Base-by-base conservation (phyloP, 2,888 invertebrate genomes). In the Nomada ferruginata region DNA sequence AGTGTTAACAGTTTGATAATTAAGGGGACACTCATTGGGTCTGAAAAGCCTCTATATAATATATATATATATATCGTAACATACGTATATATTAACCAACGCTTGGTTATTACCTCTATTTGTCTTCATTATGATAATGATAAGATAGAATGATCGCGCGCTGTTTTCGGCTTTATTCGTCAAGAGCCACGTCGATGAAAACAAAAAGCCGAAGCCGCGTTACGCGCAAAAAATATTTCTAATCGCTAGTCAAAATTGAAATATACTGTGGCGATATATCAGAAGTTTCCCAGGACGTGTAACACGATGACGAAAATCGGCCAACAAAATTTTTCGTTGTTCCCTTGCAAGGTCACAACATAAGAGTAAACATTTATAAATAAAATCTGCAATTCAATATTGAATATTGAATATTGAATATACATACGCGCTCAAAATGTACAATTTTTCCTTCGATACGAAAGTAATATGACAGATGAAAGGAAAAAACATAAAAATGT, bases 41-140 rank as follows among this genome's bases (percentile, higher is more conserved):
- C 53, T 50, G 44, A 42, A 36, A 59, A 76, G 71, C 72, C 82
- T 79, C 71, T 53, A 63, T 65, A 36, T 36, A 36, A 36, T 29
- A 7, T 20, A 20, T 36, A 36, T 36, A 36, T 36, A 36, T 36
- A 61, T 50, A 64, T 52, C 23, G 29, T 65, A 65, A 61, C 47
- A 9, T 74, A 81, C 50, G 13, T 74, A 60, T 79, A 74, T 66
- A 82, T 44, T 79, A 79, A 72, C 66, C 64, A 70, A 72, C 52
- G 47, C 18, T 72, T 11, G 11, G 61, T 59, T 60, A 64, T 36
- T 66, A 47, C 18, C 50, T 64, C n/a, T 50, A 70, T 10, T 52
- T 36, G 15, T 36, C 42, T 29, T 42, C 50, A 42, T 52, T 26
- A 15, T 42, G 59, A 78, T 44, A 59, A 68, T 29, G 26, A 18